phyloP scores from a whole-genome alignment of 2,888 invertebrate species.

The Ennomos quercinarius region DNA sequence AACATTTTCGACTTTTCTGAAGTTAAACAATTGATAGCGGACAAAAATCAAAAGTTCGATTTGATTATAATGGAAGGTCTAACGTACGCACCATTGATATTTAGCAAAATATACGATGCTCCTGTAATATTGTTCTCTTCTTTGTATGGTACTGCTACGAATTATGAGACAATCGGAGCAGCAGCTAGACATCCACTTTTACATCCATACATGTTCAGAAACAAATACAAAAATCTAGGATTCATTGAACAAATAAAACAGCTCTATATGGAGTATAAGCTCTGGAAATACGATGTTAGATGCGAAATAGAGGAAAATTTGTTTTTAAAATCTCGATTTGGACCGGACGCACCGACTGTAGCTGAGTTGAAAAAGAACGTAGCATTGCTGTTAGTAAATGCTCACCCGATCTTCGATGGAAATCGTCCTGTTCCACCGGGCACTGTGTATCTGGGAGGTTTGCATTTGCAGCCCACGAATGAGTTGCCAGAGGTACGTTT shows the following conservation, averaged over 20 bases:
- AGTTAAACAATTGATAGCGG: conserved; percentile 40
- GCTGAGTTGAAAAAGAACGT: conserved; percentile 46
- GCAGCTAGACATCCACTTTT: conserved; percentile 43
- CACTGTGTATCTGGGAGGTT: conserved; percentile 47
- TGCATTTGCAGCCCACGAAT: conserved; percentile 47
- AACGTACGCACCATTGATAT: conserved; percentile 38
- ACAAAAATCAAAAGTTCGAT: conserved; percentile 52
- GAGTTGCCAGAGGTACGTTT: conserved; percentile 48
- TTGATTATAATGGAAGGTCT: conserved; percentile 48
- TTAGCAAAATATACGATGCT: conserved; percentile 47
- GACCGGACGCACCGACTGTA: conserved; percentile 42
- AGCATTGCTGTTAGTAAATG: conserved; percentile 50
- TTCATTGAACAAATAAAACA: conserved; percentile 41
- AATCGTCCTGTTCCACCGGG: conserved; percentile 56
- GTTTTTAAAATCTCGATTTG: conserved; percentile 44
- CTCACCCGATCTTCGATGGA: conserved; percentile 45
- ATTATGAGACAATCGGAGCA: conserved; percentile 44
- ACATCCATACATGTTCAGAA: conserved; percentile 41
- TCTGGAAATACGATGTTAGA: conserved; percentile 20
- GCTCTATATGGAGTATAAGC: conserved; percentile 37
- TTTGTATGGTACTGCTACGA: conserved; percentile 39
- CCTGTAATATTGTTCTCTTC: conserved; percentile 49
- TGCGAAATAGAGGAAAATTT: conserved; percentile 37
- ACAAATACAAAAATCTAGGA: conserved; percentile 35
- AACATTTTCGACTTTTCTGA: conserved; percentile 29